phyloP scores from a whole-genome alignment of 2,797 vertebrate species.

The Diplodus puntazzo region DNA sequence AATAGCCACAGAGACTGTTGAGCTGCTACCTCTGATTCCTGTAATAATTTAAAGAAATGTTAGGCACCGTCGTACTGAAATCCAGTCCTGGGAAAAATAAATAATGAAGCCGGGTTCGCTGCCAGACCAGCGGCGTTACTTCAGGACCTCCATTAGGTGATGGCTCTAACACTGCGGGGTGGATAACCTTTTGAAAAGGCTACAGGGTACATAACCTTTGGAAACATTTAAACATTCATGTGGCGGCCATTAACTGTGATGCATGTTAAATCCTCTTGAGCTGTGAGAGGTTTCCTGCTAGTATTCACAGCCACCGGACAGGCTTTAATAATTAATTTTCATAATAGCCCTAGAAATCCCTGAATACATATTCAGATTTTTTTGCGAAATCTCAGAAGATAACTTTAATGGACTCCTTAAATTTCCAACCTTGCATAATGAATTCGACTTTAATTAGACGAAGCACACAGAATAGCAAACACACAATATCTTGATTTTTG shows the following conservation, averaged over 20 bases:
- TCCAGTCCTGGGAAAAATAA: slow-evolving; percentile 49
- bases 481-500: neutral
- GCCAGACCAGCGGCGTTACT: slow-evolving; percentile 41
- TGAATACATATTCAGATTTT: slow-evolving; percentile 52
- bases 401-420: slow-evolving; percentile 36
- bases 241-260: slow-evolving; percentile 70
- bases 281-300: slow-evolving; percentile 41
- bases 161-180: slow-evolving; percentile 50
- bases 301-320: slow-evolving; percentile 49
- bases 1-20: slow-evolving; percentile 16
- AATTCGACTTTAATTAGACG: slow-evolving; percentile 24
- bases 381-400: slow-evolving; percentile 26
- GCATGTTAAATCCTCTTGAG: slow-evolving; percentile 72
- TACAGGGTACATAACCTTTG: slow-evolving; percentile 75
- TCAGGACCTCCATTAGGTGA: slow-evolving; percentile 55
- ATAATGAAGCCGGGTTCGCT: slow-evolving; percentile 31
- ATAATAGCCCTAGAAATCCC: slow-evolving; percentile 45
- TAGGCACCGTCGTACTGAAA: slow-evolving; percentile 34
- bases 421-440: slow-evolving; percentile 19
- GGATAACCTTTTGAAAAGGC: slow-evolving; percentile 75
- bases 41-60: slow-evolving; percentile 36
- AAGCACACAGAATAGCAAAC: slow-evolving; percentile 13
- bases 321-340: slow-evolving; percentile 61
- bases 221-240: slow-evolving; percentile 74
- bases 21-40: slow-evolving; percentile 41